phyloP scores from a whole-genome alignment of 2,797 vertebrate genomes.

The Pseudochromis fuscus region DNA sequence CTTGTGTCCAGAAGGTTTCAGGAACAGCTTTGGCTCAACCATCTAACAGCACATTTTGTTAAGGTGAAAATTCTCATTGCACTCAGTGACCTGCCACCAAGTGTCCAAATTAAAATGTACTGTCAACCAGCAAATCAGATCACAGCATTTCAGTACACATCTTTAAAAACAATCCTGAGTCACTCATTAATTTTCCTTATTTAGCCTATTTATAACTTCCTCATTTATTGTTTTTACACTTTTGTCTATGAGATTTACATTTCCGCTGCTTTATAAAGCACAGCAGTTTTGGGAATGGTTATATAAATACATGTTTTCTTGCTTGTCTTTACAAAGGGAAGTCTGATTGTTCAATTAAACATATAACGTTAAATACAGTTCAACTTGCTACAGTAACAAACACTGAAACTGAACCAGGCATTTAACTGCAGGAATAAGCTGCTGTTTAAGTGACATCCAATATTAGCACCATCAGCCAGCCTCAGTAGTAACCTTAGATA shows the following conservation, averaged over 20 bases:
- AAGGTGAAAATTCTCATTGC: conserved; percentile 21
- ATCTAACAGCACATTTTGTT: conserved; percentile 7
- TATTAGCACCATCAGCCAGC: neutral
- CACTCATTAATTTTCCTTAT: neutral
- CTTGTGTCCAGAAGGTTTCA: conserved; percentile 42
- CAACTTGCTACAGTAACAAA: too few relatives aligned
- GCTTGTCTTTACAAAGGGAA: neutral
- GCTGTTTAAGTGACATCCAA: neutral
- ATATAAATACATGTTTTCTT: too few relatives aligned
- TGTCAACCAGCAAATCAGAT: neutral
- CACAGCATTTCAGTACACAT: neutral
- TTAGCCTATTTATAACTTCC: neutral
- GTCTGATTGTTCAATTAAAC: neutral
- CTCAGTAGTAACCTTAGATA: neutral
- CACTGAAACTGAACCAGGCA: neutral
- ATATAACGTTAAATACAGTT: too few relatives aligned
- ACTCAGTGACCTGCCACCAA: neutral
- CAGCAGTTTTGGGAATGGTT: too few relatives aligned
- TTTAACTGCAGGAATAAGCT: neutral
- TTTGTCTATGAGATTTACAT: too few relatives aligned
- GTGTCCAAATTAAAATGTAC: neutral
- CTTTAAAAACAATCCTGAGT: neutral
- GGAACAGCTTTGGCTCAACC: conserved; percentile 53
- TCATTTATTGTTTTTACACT: neutral
- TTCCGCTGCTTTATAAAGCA: too few relatives aligned